Evolutionary conservation across 2,113 vertebrate species (phyloP), one percentile per base, ranked within the genome.

Genomic region (Rhadina sibilatrix): DNA sequence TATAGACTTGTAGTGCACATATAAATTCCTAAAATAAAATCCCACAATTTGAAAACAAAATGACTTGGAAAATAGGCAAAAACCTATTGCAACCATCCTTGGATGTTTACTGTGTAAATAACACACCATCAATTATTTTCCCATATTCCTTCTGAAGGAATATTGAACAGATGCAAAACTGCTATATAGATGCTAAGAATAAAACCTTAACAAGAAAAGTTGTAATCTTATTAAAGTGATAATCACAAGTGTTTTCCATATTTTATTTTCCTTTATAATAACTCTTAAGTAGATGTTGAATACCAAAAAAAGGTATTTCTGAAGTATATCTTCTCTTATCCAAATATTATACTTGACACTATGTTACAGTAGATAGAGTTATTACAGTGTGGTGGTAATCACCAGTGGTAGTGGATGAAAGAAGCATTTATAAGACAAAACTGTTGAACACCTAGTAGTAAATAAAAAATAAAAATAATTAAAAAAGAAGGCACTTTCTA

Each of bases 401-500:
- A 75, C 18, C 1, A 54, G 9, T 1, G 4, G 9, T 33, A 31
- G 3, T 38, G 44, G 44, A 35, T 60, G 53, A 46, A 78, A 12
- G 12, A 78, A 61, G 2, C 3, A 38, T 63, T 83, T 72, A 3
- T 33, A 40, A 61, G 24, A 53, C 17, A 78, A 57, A 74, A 46
- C 6, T 68, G 8, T 40, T 23, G 6, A 14, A 52, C 1, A 54
- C 3, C 2, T 24, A 40, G 10, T 11, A 61, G 5, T 6, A 49
- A 28, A 17, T 23, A 7, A 2, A 28, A 30, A 46, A 60, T n/a
- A 7, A 12, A 14, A 7, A 28, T 2, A 37, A 59, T 40, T 40
- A 4, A 12, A 12, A 8, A 25, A 42, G 1, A 31, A 59, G 1
- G 1, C 31, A 44, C 7, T 84, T 9, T 13, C 4, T 76, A 46